Base-by-base conservation (phyloP, 1,140 invertebrate species). In the Drosophila miranda region DNA sequence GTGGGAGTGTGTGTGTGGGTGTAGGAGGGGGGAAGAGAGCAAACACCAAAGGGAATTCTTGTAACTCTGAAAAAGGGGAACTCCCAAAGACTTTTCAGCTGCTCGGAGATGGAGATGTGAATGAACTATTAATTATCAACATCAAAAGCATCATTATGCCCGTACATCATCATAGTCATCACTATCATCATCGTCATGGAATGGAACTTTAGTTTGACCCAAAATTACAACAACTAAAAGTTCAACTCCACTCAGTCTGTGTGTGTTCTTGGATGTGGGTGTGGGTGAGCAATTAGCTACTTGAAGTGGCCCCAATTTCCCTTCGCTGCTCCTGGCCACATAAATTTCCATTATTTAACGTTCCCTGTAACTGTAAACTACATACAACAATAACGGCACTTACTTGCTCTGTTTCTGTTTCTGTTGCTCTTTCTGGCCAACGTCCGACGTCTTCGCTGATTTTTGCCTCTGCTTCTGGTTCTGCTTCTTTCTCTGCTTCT, bases 291-390 rank as follows among this genome's bases (percentile, higher is more conserved):
- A 38, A 11, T 38, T 13, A 11, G 34, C 57, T 57, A 44, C 56
- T 51, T 66, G 53, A 63, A 81, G 51, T 63, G 77, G 48, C 4
- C 11, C 34, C 61, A 66, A 68, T 81, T 78, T 53, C 54, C 57
- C 75, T 70, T 46, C 43, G 56, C 53, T 72, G 63, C 57, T 23
- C 56, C 74, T 34, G 23, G 34, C 45, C 73, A 75, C 71, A 78
- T 83, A 71, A 84, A 84, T 83, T 75, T 83, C 58, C 75, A 83
- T 83, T 82, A 82, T 82, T 78, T 83, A 63, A 82, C 78, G 78
- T 66, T 66, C 51, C 52, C 28, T 69, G 74, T 74, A 74, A 83
- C 61, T 69, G 26, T 58, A 75, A 69, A 63, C 42, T 60, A 58
- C 67, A 69, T 30, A 70, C 30, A 74, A 64, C 34, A 56, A 45